Percentiles rank a stretch among this genome's conserved stretches.
These are phyloP conservation scores for Drosophila neutralis DNA, from an alignment of 2,888 invertebrate genomes.

Conservation along the genomic window DNA sequence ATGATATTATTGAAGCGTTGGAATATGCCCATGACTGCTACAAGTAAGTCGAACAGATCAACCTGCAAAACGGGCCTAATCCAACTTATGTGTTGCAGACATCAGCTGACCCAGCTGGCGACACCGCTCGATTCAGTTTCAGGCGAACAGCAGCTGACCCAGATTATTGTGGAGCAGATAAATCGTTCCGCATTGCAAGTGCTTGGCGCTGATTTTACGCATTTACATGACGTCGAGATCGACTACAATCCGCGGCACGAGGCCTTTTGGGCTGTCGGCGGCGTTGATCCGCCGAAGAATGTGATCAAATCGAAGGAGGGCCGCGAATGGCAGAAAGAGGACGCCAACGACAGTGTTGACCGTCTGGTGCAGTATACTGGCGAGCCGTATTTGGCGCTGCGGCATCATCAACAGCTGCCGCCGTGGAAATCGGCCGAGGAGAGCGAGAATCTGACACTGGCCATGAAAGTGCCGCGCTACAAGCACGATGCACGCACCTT, in stretches of 20 bases:
- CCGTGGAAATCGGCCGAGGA: constrained; percentile 87
- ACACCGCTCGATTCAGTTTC: constrained; percentile 34
- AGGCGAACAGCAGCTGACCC: constrained; percentile 72
- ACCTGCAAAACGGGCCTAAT: neutral
- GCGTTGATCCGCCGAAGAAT: constrained; percentile 87
- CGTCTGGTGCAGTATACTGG: constrained; percentile 90
- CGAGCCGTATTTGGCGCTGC: constrained; percentile 88
- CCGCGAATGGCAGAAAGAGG: constrained; percentile 84
- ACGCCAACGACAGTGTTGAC: constrained; percentile 87
- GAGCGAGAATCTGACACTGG: constrained; percentile 85
- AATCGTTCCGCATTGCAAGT: constrained; percentile 89
- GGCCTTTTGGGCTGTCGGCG: constrained; percentile 94
- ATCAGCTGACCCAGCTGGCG: constrained; percentile 30
- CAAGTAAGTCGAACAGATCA: constrained; percentile 54
- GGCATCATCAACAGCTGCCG: constrained; percentile 89
- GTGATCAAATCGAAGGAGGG: constrained; percentile 85
- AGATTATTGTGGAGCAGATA: constrained; percentile 87
- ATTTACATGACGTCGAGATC: constrained; percentile 87
- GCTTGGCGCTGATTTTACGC: constrained; percentile 87
- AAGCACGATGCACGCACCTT: constrained; percentile 87
- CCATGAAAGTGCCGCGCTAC: constrained; percentile 86
- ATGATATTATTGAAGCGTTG: constrained; percentile 78
- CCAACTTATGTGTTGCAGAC: constrained; percentile 13
- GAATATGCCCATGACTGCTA: constrained; percentile 75
- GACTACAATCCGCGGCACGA: constrained; percentile 92